Evolutionary conservation across 2,888 invertebrate species (phyloP).

Genomic region (Hedya salicella): DNA sequence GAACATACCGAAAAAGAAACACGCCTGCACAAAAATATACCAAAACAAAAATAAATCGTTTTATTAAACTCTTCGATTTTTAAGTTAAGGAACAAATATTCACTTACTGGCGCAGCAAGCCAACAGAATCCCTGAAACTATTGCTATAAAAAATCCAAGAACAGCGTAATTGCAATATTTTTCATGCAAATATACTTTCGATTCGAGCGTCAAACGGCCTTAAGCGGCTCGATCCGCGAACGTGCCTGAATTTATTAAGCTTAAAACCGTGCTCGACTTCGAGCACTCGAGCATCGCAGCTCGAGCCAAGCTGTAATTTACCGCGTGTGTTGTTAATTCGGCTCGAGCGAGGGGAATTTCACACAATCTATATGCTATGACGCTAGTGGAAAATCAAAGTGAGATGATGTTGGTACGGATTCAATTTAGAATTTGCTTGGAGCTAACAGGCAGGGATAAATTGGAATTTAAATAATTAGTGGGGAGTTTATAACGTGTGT

Average conservation of each 20-base stretch:
- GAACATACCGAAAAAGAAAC: too few relatives aligned
- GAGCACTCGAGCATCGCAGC: conserved; percentile 43
- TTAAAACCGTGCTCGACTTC: conserved; percentile 48
- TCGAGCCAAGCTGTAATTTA: conserved; percentile 54
- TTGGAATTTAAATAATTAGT: conserved; percentile 33
- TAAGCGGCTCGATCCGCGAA: conserved; percentile 50
- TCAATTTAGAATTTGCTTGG: conserved; percentile 41
- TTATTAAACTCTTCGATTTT: too few relatives aligned
- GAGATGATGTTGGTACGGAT: conserved; percentile 33
- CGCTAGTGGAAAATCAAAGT: conserved; percentile 40
- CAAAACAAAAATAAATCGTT: too few relatives aligned
- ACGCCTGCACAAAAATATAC: too few relatives aligned
- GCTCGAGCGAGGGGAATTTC: conserved; percentile 59
- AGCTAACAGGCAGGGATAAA: conserved; percentile 26
- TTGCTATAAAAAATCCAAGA: conserved; percentile 19
- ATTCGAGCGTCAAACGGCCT: conserved; percentile 50
- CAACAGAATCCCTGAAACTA: conserved; percentile 19
- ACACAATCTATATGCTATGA: conserved; percentile 45
- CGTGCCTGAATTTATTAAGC: conserved; percentile 59
- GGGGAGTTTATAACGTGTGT: background rate
- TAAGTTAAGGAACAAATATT: too few relatives aligned
- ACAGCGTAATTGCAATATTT: conserved; percentile 46
- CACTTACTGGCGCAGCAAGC: conserved; percentile 2
- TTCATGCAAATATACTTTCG: conserved; percentile 53
- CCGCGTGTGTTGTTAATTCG: conserved; percentile 61